Evolutionary conservation across 2,797 vertebrate genomes (phyloP).

Genomic region (Pantherophis alleghaniensis): DNA sequence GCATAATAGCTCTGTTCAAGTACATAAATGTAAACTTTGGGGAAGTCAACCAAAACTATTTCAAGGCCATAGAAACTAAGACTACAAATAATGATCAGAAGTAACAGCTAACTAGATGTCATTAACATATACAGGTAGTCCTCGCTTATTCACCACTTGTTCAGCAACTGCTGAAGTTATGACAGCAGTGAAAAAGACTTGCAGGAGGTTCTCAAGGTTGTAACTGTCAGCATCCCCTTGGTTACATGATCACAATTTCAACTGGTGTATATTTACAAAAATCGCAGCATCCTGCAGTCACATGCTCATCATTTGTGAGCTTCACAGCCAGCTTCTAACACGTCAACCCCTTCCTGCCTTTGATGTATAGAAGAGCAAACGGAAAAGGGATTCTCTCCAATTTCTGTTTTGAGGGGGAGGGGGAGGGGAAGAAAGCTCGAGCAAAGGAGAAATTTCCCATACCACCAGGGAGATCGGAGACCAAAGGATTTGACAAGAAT

Average conservation of each 20-base stretch:
- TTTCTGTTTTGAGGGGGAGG: background rate
- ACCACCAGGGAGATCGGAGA: background rate
- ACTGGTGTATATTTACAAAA: background rate
- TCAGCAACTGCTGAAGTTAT: background rate
- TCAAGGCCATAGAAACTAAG: background rate
- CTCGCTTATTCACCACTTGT: background rate
- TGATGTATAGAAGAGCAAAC: background rate
- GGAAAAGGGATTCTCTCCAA: background rate
- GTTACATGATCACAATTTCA: background rate
- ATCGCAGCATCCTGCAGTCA: background rate
- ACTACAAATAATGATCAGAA: background rate
- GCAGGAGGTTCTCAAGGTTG: background rate
- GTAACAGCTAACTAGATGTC: background rate
- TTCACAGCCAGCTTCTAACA: background rate
- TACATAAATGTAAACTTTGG: background rate
- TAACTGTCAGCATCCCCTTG: background rate
- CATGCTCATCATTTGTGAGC: background rate
- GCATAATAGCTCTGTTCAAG: background rate
- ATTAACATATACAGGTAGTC: background rate
- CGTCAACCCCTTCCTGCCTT: background rate
- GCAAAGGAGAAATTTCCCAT: background rate
- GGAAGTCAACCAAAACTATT: background rate
- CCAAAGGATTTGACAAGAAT: background rate
- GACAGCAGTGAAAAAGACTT: background rate
- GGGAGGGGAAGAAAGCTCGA: background rate